Conservation (phyloP, 1,140 invertebrate genomes). For the Sogatella furcifera region DNA sequence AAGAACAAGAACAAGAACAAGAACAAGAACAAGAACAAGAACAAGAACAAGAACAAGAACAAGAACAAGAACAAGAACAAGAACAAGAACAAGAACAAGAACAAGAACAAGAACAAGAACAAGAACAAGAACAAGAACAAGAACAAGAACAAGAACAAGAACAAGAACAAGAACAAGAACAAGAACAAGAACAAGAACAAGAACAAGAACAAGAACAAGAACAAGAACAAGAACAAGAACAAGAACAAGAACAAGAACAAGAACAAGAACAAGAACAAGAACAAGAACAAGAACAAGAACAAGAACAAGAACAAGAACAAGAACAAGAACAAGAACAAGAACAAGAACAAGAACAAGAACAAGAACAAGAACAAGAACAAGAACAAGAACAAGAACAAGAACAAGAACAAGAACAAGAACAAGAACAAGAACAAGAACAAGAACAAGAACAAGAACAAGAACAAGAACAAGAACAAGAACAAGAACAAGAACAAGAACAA, state of each 20-base stretch:
- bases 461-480: not conserved
- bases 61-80: not conserved
- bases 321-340: not conserved
- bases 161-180: not conserved
- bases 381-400: not conserved
- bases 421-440: not conserved
- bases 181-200: not conserved
- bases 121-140: not conserved
- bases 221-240: not conserved
- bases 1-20: not conserved
- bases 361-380: not conserved
- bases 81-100: not conserved
- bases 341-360: not conserved
- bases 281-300: not conserved
- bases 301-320: not conserved
- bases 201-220: not conserved
- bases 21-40: not conserved
- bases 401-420: not conserved
- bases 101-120: not conserved
- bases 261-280: not conserved
- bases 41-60: not conserved
- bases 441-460: not conserved
- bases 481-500: not conserved
- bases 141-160: not conserved
- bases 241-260: not conserved